phyloP scores from a whole-genome alignment of 2,888 invertebrate genomes.

The Amphimallon solstitiale region DNA sequence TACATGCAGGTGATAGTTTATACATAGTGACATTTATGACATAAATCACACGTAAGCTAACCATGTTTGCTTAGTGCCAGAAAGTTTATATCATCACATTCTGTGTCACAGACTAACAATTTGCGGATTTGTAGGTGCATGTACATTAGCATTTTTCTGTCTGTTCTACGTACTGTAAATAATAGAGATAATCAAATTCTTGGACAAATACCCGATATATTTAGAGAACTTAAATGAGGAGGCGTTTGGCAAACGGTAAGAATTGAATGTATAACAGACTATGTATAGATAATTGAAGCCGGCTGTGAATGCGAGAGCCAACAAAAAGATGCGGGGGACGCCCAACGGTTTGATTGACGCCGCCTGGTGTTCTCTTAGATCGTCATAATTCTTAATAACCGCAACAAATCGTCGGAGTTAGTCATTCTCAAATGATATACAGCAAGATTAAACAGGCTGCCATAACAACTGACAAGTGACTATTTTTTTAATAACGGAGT shows the following conservation, averaged over 20 bases:
- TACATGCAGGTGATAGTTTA: too few species aligned
- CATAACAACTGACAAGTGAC: conserved; percentile 44
- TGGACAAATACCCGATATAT: conserved; percentile 43
- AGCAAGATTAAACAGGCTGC: conserved; percentile 47
- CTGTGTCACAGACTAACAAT: too few species aligned
- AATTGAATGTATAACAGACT: not conserved
- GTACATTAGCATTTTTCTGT: conserved; percentile 29
- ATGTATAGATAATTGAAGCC: conserved; percentile 15
- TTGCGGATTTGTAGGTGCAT: too few species aligned
- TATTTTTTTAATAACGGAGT: conserved; percentile 25
- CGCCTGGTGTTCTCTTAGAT: conserved; percentile 47
- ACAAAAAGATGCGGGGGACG: conserved; percentile 33
- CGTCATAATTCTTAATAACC: conserved; percentile 50
- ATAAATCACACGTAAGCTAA: too few species aligned
- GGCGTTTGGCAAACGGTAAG: conserved; percentile 39
- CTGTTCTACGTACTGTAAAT: conserved; percentile 35
- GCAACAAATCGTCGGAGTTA: conserved; percentile 51
- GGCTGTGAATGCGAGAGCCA: not conserved
- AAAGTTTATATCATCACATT: too few species aligned
- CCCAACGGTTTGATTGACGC: conserved; percentile 36
- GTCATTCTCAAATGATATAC: conserved; percentile 49
- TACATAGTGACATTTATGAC: too few species aligned
- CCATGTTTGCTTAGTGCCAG: too few species aligned
- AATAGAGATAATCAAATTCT: conserved; percentile 40
- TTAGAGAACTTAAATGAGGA: conserved; percentile 42